phyloP scores from a whole-genome alignment of 2,113 vertebrate species.

The Herpetotheres cachinnans region DNA sequence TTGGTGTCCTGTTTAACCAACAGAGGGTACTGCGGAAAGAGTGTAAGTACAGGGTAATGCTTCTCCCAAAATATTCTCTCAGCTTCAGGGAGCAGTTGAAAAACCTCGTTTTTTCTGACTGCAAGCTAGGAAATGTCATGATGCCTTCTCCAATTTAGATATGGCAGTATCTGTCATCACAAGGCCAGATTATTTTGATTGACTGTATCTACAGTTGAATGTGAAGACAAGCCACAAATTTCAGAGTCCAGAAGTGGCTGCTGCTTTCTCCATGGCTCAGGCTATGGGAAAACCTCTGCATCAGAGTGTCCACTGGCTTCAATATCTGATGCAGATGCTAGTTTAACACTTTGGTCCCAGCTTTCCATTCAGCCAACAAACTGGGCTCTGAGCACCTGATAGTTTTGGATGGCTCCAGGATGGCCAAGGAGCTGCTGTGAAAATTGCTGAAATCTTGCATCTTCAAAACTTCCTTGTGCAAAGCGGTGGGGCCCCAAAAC shows the following conservation, averaged over 20 bases:
- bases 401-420: not conserved
- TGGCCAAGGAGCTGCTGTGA: not conserved
- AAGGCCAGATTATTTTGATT: not conserved
- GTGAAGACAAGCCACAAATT: not conserved
- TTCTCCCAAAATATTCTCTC: not conserved
- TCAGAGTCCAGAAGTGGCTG: not conserved
- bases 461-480: not conserved
- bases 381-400: not conserved
- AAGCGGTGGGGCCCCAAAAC: not conserved
- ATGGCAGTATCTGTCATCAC: not conserved
- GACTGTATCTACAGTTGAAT: not conserved
- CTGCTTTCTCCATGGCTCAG: not conserved
- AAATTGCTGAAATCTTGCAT: not conserved
- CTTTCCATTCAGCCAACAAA: not conserved
- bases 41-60: not conserved
- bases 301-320: not conserved
- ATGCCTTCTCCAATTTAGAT: not conserved
- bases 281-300: not conserved
- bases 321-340: not conserved
- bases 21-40: not conserved
- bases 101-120: not conserved
- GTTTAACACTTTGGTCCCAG: not conserved
- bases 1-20: not conserved
- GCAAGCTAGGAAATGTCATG: not conserved
- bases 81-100: not conserved